Evolutionary conservation across 1,140 invertebrate species (phyloP), one percentile per base, ranked within the genome.

Genomic region (Whitmania pigra): DNA sequence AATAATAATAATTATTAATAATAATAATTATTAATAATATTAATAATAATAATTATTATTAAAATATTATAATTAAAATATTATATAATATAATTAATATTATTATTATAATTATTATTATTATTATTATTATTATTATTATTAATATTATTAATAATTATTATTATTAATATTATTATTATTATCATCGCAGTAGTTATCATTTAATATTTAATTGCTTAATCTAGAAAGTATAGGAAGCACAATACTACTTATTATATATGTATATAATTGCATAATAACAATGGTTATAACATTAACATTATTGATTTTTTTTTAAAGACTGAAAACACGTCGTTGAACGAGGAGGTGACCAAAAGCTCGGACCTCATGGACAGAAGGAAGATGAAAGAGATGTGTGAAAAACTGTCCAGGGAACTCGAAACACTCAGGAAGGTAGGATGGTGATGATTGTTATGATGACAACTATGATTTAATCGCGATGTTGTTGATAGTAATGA

Each of bases 61-160:
- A n/a, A n/a, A n/a, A n/a, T n/a, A n/a, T n/a, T n/a, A n/a, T n/a
- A n/a, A n/a, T n/a, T n/a, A n/a, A n/a, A n/a, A n/a, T n/a, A n/a
- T n/a, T n/a, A n/a, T n/a, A n/a, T n/a, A n/a, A n/a, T n/a, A n/a
- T n/a, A n/a, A n/a, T n/a, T n/a, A n/a, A n/a, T n/a, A n/a, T n/a
- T n/a, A n/a, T n/a, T n/a, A n/a, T n/a, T n/a, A n/a, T n/a, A n/a
- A n/a, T n/a, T n/a, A 17, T 60, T n/a, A 22, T n/a, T 60, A 22
- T 60, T 22, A 27, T 60, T 60, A 27, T 60, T 60, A 60, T 22
- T 60, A 27, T 22, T 60, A 60, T 60, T 22, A 60, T 17, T 60
- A 22, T 17, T n/a, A 27, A 27, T n/a, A 17, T 60, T n/a, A n/a
- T n/a, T n/a, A n/a, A n/a, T n/a, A n/a, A n/a, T n/a, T n/a, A n/a